Evolutionary conservation across 1,140 invertebrate species (phyloP).

Genomic region (Drosophila malerkotliana): DNA sequence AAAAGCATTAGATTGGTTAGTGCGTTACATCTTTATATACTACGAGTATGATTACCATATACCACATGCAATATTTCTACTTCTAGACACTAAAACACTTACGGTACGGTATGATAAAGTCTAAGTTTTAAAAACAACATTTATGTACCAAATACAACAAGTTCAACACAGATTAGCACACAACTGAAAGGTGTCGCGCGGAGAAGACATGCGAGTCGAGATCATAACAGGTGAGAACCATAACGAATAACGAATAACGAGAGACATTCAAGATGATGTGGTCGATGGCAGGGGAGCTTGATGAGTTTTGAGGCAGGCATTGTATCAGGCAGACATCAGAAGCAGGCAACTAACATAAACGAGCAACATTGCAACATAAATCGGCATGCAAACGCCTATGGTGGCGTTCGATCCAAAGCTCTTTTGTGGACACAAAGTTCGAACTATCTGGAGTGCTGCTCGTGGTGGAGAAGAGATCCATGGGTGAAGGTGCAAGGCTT

Average conservation of each 20-base stretch:
- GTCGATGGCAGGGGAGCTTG: slow-evolving; percentile 38
- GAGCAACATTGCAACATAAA: slow-evolving; percentile 43
- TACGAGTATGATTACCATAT: slow-evolving; percentile 25
- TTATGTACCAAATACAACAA: slow-evolving; percentile 73
- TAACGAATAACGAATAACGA: slow-evolving; percentile 33
- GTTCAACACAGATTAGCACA: slow-evolving; percentile 63
- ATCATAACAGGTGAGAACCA: slow-evolving; percentile 36
- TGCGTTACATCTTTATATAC: slow-evolving; percentile 36
- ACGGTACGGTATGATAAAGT: slow-evolving; percentile 37
- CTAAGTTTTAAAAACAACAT: slow-evolving; percentile 41
- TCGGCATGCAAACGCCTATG: slow-evolving; percentile 41
- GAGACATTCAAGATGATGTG: slow-evolving; percentile 51
- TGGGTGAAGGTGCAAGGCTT: slow-evolving; percentile 58
- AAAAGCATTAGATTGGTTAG: slow-evolving; percentile 61
- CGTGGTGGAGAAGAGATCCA: slow-evolving; percentile 43
- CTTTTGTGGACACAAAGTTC: slow-evolving; percentile 33
- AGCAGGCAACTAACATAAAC: slow-evolving; percentile 75
- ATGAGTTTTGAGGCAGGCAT: slow-evolving; percentile 69
- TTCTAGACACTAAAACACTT: slow-evolving; percentile 43
- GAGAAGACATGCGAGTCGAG: slow-evolving; percentile 63
- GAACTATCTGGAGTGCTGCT: slow-evolving; percentile 40
- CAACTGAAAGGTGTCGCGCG: slow-evolving; percentile 34
- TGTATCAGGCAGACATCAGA: slow-evolving; percentile 49
- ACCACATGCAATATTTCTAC: slow-evolving; percentile 43
- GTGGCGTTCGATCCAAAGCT: slow-evolving; percentile 27